Evolutionary conservation across 2,888 invertebrate species (phyloP), one percentile per base, ranked within the genome.

Genomic region (Hirtodrosophila cameraria): DNA sequence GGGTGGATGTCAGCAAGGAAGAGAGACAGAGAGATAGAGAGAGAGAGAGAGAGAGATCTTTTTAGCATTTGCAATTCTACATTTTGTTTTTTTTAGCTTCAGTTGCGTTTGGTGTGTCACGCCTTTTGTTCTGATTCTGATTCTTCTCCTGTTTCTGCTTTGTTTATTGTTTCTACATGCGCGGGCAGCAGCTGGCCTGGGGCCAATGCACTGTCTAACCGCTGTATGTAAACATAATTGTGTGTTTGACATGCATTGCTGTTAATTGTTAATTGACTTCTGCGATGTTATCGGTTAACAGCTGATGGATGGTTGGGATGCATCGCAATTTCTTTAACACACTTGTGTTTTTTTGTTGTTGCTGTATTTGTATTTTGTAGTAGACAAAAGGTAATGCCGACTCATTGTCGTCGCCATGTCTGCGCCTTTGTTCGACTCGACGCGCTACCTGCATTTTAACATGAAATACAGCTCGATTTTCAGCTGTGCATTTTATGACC

Each of bases 321-420:
- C 12, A 30, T 48, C 49, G 62, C 50, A 52, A 35, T 67, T 67
- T 54, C 60, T 36, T 45, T 38, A 45, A 46, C 55, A 33, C 52
- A 33, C 43, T 38, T 67, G 31, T 66, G n/a, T 16, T 25, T 33
- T 38, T 33, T 15, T 35, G n/a, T 7, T 13, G 5, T 46, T 23
- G 30, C 38, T 15, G 11, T 2, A 13, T 18, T 42, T 50, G 8
- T 18, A 20, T 11, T 39, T 57, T 50, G 15, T 33, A 28, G 41
- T 33, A 60, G 45, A 60, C 61, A 64, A 64, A 75, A 72, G 67
- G 42, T 50, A 31, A 11, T 38, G 58, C 45, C 75, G 49, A 70
- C 53, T 70, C 52, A 61, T 54, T 58, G 72, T 55, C 68, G 74
- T 33, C 74, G 35, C 11, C 31, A 46, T 60, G 72, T 80, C 78